phyloP scores from a whole-genome alignment of 2,888 invertebrate genomes.

The Meiosimyza decipiens region DNA sequence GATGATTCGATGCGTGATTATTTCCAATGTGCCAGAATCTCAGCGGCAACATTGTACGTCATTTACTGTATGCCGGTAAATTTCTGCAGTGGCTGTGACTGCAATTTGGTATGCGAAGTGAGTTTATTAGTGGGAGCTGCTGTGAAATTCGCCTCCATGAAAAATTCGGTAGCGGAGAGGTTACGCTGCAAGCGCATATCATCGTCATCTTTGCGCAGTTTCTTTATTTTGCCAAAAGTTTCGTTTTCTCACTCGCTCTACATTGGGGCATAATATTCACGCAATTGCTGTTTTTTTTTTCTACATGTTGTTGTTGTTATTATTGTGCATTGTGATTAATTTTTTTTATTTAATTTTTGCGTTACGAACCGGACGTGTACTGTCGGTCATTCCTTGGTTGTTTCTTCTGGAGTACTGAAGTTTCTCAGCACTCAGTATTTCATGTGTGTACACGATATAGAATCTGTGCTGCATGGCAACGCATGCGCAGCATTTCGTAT shows the following conservation, averaged over 20 bases:
- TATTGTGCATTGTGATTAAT: neutral
- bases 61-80: neutral
- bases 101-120: conserved; percentile 5
- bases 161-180: conserved; percentile 33
- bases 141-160: conserved; percentile 34
- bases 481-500: conserved; percentile 26
- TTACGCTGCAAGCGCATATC: conserved; percentile 33
- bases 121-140: conserved; percentile 35
- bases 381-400: conserved; percentile 21
- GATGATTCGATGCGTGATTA: neutral
- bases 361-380: conserved; percentile 31
- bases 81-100: conserved; percentile 1
- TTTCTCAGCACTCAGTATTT: neutral
- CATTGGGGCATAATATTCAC: neutral
- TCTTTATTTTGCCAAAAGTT: neutral
- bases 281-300: neutral
- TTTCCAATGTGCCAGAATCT: neutral
- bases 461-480: conserved; percentile 25
- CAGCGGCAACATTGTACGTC: conserved; percentile 1
- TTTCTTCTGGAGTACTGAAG: neutral
- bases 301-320: conserved; percentile 3
- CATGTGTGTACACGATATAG: neutral
- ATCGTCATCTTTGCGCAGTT: conserved; percentile 1
- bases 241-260: conserved; percentile 7
- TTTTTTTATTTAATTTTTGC: neutral